phyloP scores from a whole-genome alignment of 2,888 invertebrate genomes.

The Ennomos quercinarius region DNA sequence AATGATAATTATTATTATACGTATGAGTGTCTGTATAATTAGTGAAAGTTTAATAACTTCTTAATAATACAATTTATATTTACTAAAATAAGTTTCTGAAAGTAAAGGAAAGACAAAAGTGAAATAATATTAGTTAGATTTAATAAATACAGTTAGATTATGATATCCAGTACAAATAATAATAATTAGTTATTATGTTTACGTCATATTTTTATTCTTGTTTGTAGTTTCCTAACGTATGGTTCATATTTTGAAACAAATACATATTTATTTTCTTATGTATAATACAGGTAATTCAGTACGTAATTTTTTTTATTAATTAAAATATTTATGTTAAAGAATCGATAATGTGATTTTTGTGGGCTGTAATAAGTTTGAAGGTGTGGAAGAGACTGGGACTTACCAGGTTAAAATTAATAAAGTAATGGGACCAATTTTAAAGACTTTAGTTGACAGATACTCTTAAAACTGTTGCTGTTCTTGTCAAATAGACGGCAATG shows the following conservation, averaged over 20 bases:
- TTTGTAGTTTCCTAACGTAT: neutral
- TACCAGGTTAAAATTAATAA: too few relatives aligned
- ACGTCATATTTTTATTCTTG: slow-evolving; percentile 13
- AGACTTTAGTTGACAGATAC: too few relatives aligned
- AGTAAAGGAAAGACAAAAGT: slow-evolving; percentile 80
- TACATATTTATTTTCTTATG: neutral
- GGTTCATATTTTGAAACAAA: neutral
- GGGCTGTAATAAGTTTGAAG: too few relatives aligned
- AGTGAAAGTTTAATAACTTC: slow-evolving; percentile 4
- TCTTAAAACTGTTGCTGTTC: too few relatives aligned
- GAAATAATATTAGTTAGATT: slow-evolving; percentile 72
- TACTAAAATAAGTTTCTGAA: slow-evolving; percentile 46
- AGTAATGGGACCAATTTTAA: too few relatives aligned
- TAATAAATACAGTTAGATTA: slow-evolving; percentile 46
- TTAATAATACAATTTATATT: slow-evolving; percentile 21
- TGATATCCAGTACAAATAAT: slow-evolving; percentile 45
- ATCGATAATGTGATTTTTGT: too few relatives aligned
- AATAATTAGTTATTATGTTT: slow-evolving; percentile 25
- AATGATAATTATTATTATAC: neutral
- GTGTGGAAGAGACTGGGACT: too few relatives aligned
- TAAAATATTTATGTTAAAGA: too few relatives aligned
- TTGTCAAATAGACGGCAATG: too few relatives aligned
- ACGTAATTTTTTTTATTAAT: too few relatives aligned
- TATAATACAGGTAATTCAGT: too few relatives aligned
- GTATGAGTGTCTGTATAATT: slow-evolving; percentile 2